phyloP scores from a whole-genome alignment of 2,797 vertebrate species.

The Lateolabrax maculatus region DNA sequence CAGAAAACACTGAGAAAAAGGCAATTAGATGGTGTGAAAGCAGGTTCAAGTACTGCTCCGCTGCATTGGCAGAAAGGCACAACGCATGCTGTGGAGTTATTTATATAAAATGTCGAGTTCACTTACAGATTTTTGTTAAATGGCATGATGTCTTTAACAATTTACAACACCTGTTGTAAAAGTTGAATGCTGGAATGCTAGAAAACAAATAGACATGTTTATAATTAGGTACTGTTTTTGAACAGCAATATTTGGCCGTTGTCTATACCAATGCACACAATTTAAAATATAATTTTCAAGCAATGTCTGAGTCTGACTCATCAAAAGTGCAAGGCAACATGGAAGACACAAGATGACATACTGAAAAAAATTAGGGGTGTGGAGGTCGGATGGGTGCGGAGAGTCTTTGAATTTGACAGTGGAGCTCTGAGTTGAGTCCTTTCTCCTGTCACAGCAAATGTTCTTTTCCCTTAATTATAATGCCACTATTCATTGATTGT shows the following conservation, averaged over 20 bases:
- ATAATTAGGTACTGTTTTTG: background rate
- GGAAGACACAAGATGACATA: background rate
- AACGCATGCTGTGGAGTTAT: background rate
- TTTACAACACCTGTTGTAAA: background rate
- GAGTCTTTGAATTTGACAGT: background rate
- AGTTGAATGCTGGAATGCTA: background rate
- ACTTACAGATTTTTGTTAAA: background rate
- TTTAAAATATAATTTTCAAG: background rate
- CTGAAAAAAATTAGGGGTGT: background rate
- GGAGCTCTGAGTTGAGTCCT: background rate
- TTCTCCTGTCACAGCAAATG: background rate
- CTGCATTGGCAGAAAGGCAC: background rate
- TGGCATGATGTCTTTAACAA: background rate
- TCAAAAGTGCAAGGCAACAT: background rate
- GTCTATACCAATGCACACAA: background rate
- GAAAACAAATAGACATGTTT: background rate
- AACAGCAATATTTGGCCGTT: background rate
- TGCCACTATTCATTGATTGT: background rate
- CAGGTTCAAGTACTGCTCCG: background rate
- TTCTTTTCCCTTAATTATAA: background rate
- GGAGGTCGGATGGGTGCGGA: background rate
- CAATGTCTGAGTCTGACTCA: background rate
- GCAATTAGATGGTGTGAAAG: background rate
- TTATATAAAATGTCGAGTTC: background rate
- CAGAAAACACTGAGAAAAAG: background rate